phyloP scores from a whole-genome alignment of 2,113 vertebrate genomes.

The Sceloporus tristichus region DNA sequence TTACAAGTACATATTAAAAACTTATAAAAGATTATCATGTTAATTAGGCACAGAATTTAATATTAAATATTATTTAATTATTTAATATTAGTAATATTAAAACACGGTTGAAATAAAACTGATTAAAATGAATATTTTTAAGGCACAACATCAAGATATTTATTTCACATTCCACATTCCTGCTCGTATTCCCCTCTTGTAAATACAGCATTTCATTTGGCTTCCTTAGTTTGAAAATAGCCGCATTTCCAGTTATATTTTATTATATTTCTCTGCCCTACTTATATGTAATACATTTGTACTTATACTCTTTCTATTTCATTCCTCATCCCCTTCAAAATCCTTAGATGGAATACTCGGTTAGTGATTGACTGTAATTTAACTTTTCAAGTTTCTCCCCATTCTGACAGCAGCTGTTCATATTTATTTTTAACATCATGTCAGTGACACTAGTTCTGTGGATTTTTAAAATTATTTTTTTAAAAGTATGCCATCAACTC shows the following conservation, averaged over 20 bases:
- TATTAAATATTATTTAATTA: no score
- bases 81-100: no score
- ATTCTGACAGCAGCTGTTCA: background rate
- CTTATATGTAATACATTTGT: slow-evolving; percentile 1
- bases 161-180: background rate
- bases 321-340: slow-evolving; percentile 2
- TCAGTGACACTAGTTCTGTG: background rate
- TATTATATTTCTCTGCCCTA: background rate
- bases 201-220: background rate
- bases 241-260: background rate
- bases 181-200: background rate
- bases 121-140: no score
- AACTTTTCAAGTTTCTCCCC: background rate
- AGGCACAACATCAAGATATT: no score
- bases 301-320: background rate
- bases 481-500: background rate
- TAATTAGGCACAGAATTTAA: no score
- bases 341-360: background rate
- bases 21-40: no score
- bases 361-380: slow-evolving; percentile 10
- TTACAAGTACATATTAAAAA: no score
- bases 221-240: background rate
- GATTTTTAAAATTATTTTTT: background rate
- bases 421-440: background rate
- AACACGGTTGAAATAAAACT: no score